Evolutionary conservation across 37 sponge, comb jelly and placozoan species (phyloP), one percentile per base, ranked within the genome.

Genomic region (Dysidea cf. avara): DNA sequence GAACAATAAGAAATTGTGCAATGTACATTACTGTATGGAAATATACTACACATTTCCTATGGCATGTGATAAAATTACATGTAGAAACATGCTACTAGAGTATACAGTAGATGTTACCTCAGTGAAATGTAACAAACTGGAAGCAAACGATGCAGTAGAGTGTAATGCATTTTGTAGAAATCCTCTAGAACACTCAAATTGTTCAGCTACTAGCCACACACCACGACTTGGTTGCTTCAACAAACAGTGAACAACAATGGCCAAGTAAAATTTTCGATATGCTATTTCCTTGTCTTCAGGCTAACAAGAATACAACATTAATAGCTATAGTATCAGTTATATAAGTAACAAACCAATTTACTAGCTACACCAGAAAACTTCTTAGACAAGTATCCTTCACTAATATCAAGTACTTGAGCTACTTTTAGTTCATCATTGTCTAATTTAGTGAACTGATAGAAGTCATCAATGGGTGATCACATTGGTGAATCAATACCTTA

Each of bases 141-240:
- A 80, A 24, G 85, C 50, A 49, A 72, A 86, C 31, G 84, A 72
- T 20, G 87, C 73, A 24, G 77, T 59, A 33, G 91, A 83, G 37
- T 79, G 77, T 6, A 94, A 34, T 13, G 80, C 34, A 32, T 51
- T 76, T 65, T 94, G 95, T 2, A 90, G 60, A 51, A 86, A 94
- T 17, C 95, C 95, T 53, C 95, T 43, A 29, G 84, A 83, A 32
- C 90, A 89, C 9, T 75, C 62, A 75, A 94, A 94, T 69, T 50
- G 32, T 28, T 86, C 74, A 4, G 95, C 84, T 26, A 86, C 85
- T 32, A 2, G 40, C 95, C 95, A 94, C 46, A 94, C 66, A 0
- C 84, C 85, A 53, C 49, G 60, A 59, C 64, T 71, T 3, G 55
- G 46, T 32, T 30, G 25, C 58, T 59, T 59, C 47, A 94, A 74